Percentiles rank a stretch among this genome's conserved stretches.
phyloP scores from a whole-genome alignment of 2,888 invertebrate genomes.

The Perizoma flavofasciatum region DNA sequence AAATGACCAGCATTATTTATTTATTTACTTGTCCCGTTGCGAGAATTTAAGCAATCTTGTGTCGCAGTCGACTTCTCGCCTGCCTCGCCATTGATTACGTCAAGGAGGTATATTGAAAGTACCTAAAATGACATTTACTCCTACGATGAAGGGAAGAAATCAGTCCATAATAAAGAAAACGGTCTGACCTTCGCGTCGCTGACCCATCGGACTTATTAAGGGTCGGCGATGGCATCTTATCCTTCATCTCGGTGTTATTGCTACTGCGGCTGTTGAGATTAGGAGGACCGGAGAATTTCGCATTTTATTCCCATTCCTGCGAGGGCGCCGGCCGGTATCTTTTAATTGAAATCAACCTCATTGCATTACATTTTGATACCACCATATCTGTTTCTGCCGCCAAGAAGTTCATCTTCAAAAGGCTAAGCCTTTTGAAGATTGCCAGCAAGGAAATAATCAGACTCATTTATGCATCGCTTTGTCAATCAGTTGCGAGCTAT shows the following conservation, averaged over 20 bases:
- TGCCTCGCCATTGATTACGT: no score
- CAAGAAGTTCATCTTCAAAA: no score
- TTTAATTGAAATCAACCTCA: conserved; percentile 33
- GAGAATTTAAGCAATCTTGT: no score
- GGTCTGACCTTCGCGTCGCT: conserved; percentile 43
- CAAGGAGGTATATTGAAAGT: no score
- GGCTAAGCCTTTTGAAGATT: no score
- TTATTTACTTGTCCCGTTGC: no score
- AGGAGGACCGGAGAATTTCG: conserved; percentile 45
- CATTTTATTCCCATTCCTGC: conserved; percentile 39
- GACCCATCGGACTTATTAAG: conserved; percentile 57
- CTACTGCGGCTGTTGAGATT: conserved; percentile 47
- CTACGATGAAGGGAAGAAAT: conserved; percentile 35
- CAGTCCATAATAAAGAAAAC: conserved; percentile 38
- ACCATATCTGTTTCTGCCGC: no score
- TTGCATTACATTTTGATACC: conserved; percentile 26
- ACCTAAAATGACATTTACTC: conserved; percentile 22
- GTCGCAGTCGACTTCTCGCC: no score
- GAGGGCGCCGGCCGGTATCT: conserved; percentile 24
- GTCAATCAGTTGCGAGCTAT: no score
- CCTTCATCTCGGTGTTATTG: conserved; percentile 48
- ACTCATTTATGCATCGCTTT: no score
- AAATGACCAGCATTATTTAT: no score
- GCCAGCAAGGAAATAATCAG: no score
- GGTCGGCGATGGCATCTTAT: conserved; percentile 47